Conservation (phyloP, 1,140 invertebrate genomes). For the Holotrichia oblita region DNA sequence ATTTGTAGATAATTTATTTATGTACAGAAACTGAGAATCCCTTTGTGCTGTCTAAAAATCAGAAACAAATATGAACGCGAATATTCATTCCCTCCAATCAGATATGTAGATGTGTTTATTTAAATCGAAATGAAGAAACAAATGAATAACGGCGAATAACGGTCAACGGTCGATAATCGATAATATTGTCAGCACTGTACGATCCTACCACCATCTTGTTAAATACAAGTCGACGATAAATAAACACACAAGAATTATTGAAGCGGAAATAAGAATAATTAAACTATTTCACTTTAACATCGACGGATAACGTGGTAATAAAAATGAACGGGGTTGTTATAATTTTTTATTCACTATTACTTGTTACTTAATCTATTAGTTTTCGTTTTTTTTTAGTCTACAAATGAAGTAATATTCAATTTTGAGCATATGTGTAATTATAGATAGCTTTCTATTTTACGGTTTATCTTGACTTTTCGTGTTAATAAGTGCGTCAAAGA, state of each 20-base stretch:
- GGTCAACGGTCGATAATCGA: conserved; percentile 15
- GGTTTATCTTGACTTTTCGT: no score
- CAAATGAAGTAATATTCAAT: no score
- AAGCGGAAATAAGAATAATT: neutral
- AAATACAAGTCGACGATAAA: neutral
- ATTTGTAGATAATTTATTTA: conserved; percentile 38
- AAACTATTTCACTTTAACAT: neutral
- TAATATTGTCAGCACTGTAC: conserved; percentile 18
- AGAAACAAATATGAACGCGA: neutral
- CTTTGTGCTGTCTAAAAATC: conserved; percentile 17
- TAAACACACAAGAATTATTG: conserved; percentile 1
- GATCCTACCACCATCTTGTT: conserved; percentile 32
- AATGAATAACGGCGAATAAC: neutral
- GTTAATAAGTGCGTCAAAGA: neutral
- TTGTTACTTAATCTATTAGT: no score
- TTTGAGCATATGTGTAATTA: no score
- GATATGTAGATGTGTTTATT: conserved; percentile 27
- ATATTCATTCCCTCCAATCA: conserved; percentile 29
- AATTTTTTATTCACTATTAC: no score
- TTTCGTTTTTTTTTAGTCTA: no score
- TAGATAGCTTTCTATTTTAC: no score
- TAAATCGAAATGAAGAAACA: neutral
- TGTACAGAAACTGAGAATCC: neutral
- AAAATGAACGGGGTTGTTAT: no score
- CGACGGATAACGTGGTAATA: no score